Evolutionary conservation across 2,797 vertebrate species (phyloP).

Genomic region (Anabacerthia variegaticeps): DNA sequence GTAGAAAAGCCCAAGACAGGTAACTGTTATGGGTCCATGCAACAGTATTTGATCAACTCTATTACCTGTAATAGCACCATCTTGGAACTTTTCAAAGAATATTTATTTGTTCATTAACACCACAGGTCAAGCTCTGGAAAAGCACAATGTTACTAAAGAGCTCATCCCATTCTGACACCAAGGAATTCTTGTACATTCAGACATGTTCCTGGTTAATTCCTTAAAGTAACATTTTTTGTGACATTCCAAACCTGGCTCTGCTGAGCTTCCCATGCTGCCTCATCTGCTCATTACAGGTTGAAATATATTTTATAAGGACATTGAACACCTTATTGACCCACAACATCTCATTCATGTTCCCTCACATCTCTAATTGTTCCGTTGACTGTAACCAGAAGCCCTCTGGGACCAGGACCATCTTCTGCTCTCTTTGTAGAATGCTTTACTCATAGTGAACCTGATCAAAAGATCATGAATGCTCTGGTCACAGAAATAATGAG

Average conservation of each 20-base stretch:
- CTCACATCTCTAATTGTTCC: not conserved
- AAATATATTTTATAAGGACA: not conserved
- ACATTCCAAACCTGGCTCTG: not conserved
- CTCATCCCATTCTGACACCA: not conserved
- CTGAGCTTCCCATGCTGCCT: not conserved
- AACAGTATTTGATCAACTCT: not conserved
- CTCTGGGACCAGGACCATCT: not conserved
- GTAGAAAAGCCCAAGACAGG: not conserved
- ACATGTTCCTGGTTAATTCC: not conserved
- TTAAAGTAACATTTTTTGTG: not conserved
- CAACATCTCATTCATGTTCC: not conserved
- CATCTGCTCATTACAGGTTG: not conserved
- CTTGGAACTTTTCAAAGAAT: not conserved
- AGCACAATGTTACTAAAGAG: not conserved
- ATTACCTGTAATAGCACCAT: not conserved
- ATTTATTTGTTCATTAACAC: not conserved
- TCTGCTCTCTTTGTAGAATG: not conserved
- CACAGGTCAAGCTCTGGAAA: not conserved
- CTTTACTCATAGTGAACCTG: not conserved
- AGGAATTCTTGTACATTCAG: not conserved
- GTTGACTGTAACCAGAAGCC: not conserved
- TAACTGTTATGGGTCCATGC: not conserved
- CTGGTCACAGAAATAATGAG: not conserved
- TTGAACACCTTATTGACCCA: not conserved
- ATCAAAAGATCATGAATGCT: not conserved